Evolutionary conservation across 2,797 vertebrate genomes (phyloP).

Genomic region (Staurois parvus): DNA sequence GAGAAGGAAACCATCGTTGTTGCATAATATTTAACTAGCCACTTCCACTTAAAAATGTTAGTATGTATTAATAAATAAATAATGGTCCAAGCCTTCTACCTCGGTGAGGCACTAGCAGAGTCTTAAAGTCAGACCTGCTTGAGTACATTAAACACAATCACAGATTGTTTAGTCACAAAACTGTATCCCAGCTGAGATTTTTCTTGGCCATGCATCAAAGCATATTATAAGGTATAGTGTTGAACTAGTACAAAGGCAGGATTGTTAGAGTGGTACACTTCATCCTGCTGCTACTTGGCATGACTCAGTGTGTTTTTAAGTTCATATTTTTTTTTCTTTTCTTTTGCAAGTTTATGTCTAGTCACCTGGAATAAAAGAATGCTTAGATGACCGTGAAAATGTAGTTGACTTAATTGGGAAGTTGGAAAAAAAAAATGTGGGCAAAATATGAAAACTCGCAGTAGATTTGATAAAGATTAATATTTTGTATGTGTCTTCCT

Average conservation of each 20-base stretch:
- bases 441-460: background rate
- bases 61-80: slow-evolving; percentile 22
- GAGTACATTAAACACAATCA: slow-evolving; percentile 87
- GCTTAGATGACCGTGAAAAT: slow-evolving; percentile 74
- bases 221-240: slow-evolving; percentile 82
- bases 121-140: slow-evolving; percentile 81
- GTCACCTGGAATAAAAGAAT: slow-evolving; percentile 75
- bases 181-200: slow-evolving; percentile 86
- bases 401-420: slow-evolving; percentile 66
- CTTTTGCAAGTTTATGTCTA: slow-evolving; percentile 70
- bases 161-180: slow-evolving; percentile 88
- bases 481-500: background rate
- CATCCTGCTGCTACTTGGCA: slow-evolving; percentile 80
- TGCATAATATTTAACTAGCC: slow-evolving; percentile 18
- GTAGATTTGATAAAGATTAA: background rate
- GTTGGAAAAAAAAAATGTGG: slow-evolving; percentile 42
- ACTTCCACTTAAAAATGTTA: background rate
- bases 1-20: background rate
- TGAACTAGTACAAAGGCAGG: slow-evolving; percentile 83
- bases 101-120: slow-evolving; percentile 82
- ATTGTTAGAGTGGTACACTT: slow-evolving; percentile 83
- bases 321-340: slow-evolving; percentile 65
- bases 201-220: slow-evolving; percentile 90
- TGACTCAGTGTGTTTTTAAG: slow-evolving; percentile 75
- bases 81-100: slow-evolving; percentile 58